These are phyloP conservation scores for Amphipoea oculea DNA, from an alignment of 2,888 invertebrate species.

Conservation along the genomic window DNA sequence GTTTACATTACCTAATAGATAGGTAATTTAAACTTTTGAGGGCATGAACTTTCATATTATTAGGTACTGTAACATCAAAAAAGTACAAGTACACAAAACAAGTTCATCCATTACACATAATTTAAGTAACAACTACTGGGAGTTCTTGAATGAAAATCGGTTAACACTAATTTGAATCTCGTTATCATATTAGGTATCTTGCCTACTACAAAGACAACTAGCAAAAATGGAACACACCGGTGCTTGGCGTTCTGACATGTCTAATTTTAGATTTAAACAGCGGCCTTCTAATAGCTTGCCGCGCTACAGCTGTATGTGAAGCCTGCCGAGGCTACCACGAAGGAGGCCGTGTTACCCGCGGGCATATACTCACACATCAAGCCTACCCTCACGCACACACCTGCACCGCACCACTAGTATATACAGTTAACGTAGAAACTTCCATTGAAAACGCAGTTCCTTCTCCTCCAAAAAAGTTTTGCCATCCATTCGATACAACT, in stretches of 20 bases:
- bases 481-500: conserved; percentile 53
- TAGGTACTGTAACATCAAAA: not conserved
- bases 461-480: conserved; percentile 73
- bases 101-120: not conserved
- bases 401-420: conserved; percentile 52
- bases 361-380: conserved; percentile 68
- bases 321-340: conserved; percentile 65
- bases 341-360: conserved; percentile 60
- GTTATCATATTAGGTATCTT: not conserved
- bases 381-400: conserved; percentile 64
- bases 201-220: not conserved
- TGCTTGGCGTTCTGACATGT: conserved; percentile 28
- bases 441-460: conserved; percentile 85
- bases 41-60: not conserved
- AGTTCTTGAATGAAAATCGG: not conserved
- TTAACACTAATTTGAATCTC: not conserved
- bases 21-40: not conserved
- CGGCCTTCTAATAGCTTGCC: conserved; percentile 39
- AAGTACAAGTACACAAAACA: not conserved
- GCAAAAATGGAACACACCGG: conserved; percentile 8
- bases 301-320: conserved; percentile 48
- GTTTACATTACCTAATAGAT: not conserved
- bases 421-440: conserved; percentile 77
- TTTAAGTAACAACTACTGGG: not conserved
- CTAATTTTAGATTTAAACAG: conserved; percentile 56